Evolutionary conservation across 2,797 vertebrate genomes (phyloP).

Genomic region (Lutjanus argentimaculatus): DNA sequence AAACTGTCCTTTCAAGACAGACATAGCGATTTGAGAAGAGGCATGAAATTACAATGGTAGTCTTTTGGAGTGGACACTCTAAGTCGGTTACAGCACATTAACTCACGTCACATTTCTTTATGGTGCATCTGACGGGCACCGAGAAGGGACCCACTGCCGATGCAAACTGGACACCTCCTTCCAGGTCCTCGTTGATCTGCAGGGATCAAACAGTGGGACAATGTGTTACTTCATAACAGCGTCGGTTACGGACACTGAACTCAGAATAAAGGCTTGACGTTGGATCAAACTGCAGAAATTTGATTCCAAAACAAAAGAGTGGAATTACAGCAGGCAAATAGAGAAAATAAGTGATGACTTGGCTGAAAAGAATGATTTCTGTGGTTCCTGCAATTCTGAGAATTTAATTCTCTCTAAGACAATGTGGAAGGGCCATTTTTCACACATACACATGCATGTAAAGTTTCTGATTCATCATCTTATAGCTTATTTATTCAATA

Average conservation of each 20-base stretch:
- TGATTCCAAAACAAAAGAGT: slow-evolving; percentile 5
- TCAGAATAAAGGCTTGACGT: slow-evolving; percentile 16
- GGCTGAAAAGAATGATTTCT: neutral
- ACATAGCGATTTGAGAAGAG: neutral
- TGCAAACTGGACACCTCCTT: slow-evolving; percentile 90
- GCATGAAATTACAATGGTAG: neutral
- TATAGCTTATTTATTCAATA: too few species aligned
- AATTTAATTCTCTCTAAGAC: too few species aligned
- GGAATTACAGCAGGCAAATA: neutral
- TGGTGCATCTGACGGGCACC: slow-evolving; percentile 90
- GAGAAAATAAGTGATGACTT: neutral
- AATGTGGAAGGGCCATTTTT: too few species aligned
- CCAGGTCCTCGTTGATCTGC: slow-evolving; percentile 91
- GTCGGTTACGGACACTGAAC: neutral
- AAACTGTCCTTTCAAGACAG: neutral
- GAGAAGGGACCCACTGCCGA: slow-evolving; percentile 89
- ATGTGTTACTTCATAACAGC: neutral
- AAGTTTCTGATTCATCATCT: too few species aligned
- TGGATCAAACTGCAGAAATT: neutral
- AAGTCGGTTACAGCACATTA: neutral
- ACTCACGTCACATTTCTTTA: slow-evolving; percentile 91
- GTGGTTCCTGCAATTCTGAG: neutral
- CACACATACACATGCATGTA: too few species aligned
- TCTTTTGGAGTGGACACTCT: neutral
- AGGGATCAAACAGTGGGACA: slow-evolving; percentile 42